Percentiles rank a stretch among this genome's conserved stretches.
Conservation (phyloP, 2,888 invertebrate species). For the Chirona hameri region DNA sequence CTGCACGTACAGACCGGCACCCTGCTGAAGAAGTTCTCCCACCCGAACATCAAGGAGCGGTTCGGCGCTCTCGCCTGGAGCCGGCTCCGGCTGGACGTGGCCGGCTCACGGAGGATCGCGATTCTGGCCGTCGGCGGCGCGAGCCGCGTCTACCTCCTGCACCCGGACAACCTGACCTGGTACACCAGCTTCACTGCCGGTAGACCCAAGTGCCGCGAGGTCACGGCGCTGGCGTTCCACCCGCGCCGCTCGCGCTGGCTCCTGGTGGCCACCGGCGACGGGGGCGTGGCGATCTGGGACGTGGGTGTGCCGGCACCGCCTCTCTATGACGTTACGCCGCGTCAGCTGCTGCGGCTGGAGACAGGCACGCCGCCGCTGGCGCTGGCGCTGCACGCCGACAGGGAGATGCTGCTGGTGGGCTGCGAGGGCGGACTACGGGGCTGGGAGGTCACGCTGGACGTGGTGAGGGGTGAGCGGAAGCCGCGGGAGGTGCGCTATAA, state of each 20-base stretch:
- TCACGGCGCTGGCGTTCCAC: neutral
- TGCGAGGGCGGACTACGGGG: conserved; percentile 40
- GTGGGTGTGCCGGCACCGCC: conserved; percentile 38
- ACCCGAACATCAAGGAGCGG: conserved; percentile 33
- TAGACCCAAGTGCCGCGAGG: neutral
- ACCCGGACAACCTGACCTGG: conserved; percentile 22
- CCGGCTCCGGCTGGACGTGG: neutral
- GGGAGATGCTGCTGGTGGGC: conserved; percentile 39
- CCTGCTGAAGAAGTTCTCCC: conserved; percentile 48
- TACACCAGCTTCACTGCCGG: neutral
- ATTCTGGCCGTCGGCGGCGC: neutral
- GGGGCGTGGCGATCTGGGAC: conserved; percentile 42
- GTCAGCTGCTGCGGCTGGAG: conserved; percentile 32
- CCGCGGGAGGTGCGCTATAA: neutral
- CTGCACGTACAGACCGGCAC: conserved; percentile 49
- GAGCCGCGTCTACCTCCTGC: neutral
- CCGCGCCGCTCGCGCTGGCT: conserved; percentile 36
- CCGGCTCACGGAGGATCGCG: neutral
- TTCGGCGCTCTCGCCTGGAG: neutral
- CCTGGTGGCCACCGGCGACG: conserved; percentile 43
- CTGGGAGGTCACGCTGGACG: conserved; percentile 39
- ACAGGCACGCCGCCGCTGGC: conserved; percentile 39
- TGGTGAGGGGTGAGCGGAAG: conserved; percentile 35
- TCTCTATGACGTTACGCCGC: conserved; percentile 36
- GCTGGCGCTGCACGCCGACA: conserved; percentile 37